phyloP scores from a whole-genome alignment of 2,888 invertebrate genomes.

The Apoderus coryli region DNA sequence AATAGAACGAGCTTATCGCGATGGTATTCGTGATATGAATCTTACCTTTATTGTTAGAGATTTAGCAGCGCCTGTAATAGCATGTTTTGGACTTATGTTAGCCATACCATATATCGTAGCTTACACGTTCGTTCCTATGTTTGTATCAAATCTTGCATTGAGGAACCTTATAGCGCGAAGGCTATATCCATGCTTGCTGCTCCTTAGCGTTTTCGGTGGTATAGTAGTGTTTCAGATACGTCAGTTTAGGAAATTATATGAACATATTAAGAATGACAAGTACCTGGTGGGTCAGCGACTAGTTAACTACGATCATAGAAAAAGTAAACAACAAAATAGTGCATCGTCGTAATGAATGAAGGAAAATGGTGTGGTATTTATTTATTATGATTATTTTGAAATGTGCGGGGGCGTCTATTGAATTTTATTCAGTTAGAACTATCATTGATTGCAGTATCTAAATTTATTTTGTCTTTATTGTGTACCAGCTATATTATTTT shows the following conservation, averaged over 20 bases:
- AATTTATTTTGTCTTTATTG: no score
- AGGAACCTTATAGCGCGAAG: slow-evolving; percentile 68
- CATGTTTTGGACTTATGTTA: slow-evolving; percentile 76
- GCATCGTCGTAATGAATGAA: slow-evolving; percentile 1
- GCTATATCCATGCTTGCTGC: slow-evolving; percentile 78
- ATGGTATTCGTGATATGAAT: slow-evolving; percentile 87
- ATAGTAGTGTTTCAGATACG: slow-evolving; percentile 75
- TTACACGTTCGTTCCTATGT: slow-evolving; percentile 56
- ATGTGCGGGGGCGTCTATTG: no score
- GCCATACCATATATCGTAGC: slow-evolving; percentile 88
- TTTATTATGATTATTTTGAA: no score
- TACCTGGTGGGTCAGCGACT: slow-evolving; percentile 92
- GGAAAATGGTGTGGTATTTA: slow-evolving; percentile 1
- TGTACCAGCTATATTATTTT: no score
- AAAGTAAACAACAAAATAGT: slow-evolving; percentile 38
- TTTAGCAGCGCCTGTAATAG: slow-evolving; percentile 79
- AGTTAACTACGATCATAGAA: slow-evolving; percentile 89
- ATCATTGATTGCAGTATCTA: no score
- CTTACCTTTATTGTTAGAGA: slow-evolving; percentile 71
- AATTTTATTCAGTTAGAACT: no score
- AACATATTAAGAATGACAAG: slow-evolving; percentile 98
- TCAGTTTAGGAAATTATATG: slow-evolving; percentile 87
- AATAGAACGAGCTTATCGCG: slow-evolving; percentile 85
- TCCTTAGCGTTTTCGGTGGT: slow-evolving; percentile 50
- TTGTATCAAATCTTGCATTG: slow-evolving; percentile 46